Evolutionary conservation across 1,140 invertebrate species (phyloP).

Genomic region (Panagrolaimus sp.): DNA sequence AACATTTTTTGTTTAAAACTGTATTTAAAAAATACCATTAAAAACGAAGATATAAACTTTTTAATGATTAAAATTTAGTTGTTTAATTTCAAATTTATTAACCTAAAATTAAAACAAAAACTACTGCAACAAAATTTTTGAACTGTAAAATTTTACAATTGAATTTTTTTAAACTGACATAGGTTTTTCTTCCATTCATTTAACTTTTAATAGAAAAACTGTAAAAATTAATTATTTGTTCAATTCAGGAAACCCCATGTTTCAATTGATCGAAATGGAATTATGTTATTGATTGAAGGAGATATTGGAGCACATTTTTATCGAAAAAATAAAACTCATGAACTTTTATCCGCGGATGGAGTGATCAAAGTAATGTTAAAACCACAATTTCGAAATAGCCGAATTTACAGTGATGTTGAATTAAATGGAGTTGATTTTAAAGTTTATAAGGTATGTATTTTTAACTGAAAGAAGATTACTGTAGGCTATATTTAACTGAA

Average conservation of each 20-base stretch:
- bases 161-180: too few relatives aligned
- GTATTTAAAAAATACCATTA: too few relatives aligned
- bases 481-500: too few relatives aligned
- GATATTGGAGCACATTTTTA: constrained; percentile 35
- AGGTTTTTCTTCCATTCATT: too few relatives aligned
- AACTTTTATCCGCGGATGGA: constrained; percentile 38
- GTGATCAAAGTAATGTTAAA: constrained; percentile 46
- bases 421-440: constrained; percentile 48
- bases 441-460: constrained; percentile 36
- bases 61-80: too few relatives aligned
- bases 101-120: too few relatives aligned
- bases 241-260: constrained; percentile 32
- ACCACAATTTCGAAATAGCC: constrained; percentile 42
- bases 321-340: constrained; percentile 42
- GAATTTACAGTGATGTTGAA: constrained; percentile 44
- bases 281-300: constrained; percentile 39
- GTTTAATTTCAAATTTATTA: too few relatives aligned
- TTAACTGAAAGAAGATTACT: background rate
- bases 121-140: too few relatives aligned
- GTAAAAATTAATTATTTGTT: background rate
- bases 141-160: too few relatives aligned
- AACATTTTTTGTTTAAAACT: constrained; percentile 20
- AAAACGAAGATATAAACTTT: too few relatives aligned
- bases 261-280: constrained; percentile 38
- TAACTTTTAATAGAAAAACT: too few relatives aligned